phyloP scores from a whole-genome alignment of 2,888 invertebrate species.

The Leistus spinibarbis region DNA sequence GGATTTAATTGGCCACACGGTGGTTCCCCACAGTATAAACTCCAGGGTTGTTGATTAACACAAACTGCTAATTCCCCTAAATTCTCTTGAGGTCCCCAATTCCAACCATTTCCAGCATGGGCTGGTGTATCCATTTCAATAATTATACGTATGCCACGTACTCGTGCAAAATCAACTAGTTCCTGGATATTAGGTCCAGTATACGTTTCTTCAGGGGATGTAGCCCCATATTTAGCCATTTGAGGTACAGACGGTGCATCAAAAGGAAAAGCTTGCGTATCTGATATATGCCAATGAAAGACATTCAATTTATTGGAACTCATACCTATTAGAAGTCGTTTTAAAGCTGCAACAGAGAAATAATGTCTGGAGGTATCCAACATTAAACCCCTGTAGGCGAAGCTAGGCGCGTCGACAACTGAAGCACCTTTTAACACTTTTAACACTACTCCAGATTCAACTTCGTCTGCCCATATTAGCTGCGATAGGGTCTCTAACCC shows the following conservation, averaged over 20 bases:
- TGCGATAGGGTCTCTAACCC: constrained; percentile 81
- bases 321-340: constrained; percentile 85
- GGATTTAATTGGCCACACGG: constrained; percentile 88
- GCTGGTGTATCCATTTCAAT: constrained; percentile 92
- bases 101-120: constrained; percentile 87
- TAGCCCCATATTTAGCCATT: constrained; percentile 83
- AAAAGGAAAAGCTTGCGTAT: constrained; percentile 92
- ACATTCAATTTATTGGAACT: constrained; percentile 88
- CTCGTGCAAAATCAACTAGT: constrained; percentile 75
- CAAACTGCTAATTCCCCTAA: constrained; percentile 81
- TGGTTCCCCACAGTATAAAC: constrained; percentile 80
- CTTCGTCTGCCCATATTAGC: constrained; percentile 79
- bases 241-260: constrained; percentile 76
- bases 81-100: constrained; percentile 77
- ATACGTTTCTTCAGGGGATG: constrained; percentile 73
- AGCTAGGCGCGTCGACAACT: constrained; percentile 79
- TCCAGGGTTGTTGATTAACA: constrained; percentile 82
- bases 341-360: constrained; percentile 74
- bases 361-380: constrained; percentile 92
- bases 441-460: constrained; percentile 64
- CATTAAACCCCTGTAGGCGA: constrained; percentile 82
- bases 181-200: constrained; percentile 72
- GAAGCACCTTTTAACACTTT: constrained; percentile 69
- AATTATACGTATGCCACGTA: constrained; percentile 85
- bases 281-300: constrained; percentile 91